Conservation (phyloP, 1,140 invertebrate species). For the Dreissena rostriformis region DNA sequence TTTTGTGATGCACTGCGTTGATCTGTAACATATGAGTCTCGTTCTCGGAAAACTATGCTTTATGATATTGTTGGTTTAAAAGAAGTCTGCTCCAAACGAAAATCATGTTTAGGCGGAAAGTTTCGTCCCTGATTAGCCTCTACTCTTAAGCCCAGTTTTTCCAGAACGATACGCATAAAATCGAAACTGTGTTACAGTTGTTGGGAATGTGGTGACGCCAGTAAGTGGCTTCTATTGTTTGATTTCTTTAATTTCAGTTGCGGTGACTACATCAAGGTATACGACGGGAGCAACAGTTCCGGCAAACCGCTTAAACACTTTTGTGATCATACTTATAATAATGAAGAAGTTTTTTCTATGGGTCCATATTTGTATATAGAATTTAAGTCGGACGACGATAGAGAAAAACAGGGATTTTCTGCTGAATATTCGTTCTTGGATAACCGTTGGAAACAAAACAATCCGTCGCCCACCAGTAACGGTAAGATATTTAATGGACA, state of each 20-base stretch:
- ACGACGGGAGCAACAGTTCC: conserved; percentile 24
- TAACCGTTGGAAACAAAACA: not conserved
- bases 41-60: no score
- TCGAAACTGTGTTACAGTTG: no score
- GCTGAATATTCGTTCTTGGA: conserved; percentile 42
- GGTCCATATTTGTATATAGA: conserved; percentile 52
- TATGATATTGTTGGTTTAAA: no score
- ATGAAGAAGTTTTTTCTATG: conserved; percentile 11
- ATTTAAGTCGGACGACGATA: conserved; percentile 31
- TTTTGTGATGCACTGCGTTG: no score
- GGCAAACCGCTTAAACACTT: conserved; percentile 10
- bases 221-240: not conserved
- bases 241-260: conserved; percentile 22
- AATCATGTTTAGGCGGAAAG: no score
- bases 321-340: conserved; percentile 44
- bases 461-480: not conserved
- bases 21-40: no score
- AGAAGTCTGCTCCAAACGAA: no score
- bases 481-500: no score
- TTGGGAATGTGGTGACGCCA: no score
- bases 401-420: conserved; percentile 43
- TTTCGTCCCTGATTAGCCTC: no score
- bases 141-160: no score
- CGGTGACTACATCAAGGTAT: conserved; percentile 41
- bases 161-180: no score